Percentiles rank a stretch among this genome's conserved stretches.
Evolutionary conservation across 2,888 invertebrate species (phyloP).

Genomic region (Spilarctia lutea): DNA sequence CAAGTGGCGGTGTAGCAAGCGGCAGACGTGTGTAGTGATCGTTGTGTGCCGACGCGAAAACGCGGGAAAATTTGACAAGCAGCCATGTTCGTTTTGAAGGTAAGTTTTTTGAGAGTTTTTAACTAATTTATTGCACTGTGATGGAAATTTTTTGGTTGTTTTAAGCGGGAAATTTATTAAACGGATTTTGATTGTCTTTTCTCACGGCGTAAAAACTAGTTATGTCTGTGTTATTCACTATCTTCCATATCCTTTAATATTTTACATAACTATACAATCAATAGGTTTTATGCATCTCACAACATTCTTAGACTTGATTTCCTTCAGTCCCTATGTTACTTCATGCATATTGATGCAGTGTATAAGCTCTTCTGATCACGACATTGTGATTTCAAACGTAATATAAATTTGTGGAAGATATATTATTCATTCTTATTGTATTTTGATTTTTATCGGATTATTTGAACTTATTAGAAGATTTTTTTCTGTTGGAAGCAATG

Average conservation of each 20-base stretch:
- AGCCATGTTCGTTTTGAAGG: constrained; percentile 82
- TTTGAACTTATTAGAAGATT: not conserved
- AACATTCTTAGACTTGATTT: constrained; percentile 14
- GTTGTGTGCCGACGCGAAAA: constrained; percentile 67
- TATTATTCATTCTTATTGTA: not conserved
- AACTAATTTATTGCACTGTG: constrained; percentile 10
- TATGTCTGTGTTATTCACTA: not conserved
- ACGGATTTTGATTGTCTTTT: not conserved
- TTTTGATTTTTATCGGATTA: not conserved
- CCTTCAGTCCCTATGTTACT: constrained; percentile 8
- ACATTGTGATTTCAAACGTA: not conserved
- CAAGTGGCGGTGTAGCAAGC: constrained; percentile 67
- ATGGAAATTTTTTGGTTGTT: not conserved
- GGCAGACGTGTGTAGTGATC: constrained; percentile 71
- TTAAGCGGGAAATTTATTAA: constrained; percentile 7
- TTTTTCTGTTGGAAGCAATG: not conserved
- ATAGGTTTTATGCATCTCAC: not conserved
- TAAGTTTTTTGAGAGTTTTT: constrained; percentile 67
- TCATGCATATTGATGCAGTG: not conserved
- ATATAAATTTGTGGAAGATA: not conserved
- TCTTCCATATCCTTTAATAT: not conserved
- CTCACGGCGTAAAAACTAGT: not conserved
- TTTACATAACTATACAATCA: not conserved
- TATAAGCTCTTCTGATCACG: constrained; percentile 3
- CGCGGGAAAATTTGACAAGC: constrained; percentile 79